Base-by-base conservation (phyloP, 1,140 invertebrate genomes). In the Cryptotermes secundus region DNA sequence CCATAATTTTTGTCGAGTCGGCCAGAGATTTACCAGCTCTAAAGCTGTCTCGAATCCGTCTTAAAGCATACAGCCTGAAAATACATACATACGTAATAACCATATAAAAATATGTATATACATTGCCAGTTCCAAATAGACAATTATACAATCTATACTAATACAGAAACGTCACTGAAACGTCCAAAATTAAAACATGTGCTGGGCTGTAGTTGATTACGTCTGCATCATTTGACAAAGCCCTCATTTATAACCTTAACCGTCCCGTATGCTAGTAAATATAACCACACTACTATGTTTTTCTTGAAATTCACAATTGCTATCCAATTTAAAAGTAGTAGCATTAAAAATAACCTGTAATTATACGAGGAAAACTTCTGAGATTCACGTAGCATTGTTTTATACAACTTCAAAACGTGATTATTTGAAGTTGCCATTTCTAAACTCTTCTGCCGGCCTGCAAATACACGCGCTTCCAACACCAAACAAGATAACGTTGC, bases 11-110 rank as follows among this genome's bases (percentile, higher is more conserved):
- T 10, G 59, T 72, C 1, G 59, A n/a, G 14, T 72, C 59, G n/a
- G 59, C 31, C 9, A 72, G 59, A 31, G 59, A 72, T 14, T n/a
- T 72, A 31, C n/a, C 59, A n/a, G 26, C 59, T 31, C n/a, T 72
- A 31, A 72, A 72, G 26, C 10, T 16, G 16, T 72, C 59, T 16
- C 59, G 26, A n/a, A 72, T 31, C 14, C 59, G 26, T 72, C 59
- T 72, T 31, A 72, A 72, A n/a, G 59, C 59, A 72, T 72, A 72
- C 14, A 72, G 10, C n/a, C 59, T 72, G 59, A 72, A 72, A 72
- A 3, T n/a, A 72, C 7, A 72, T 6, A n/a, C 9, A 31, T n/a
- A n/a, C 9, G 59, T 12, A 12, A 19, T 38, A 49, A 49, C 16
- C 6, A 65, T n/a, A n/a, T n/a, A n/a, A 72, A 10, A 72, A 1